These are phyloP conservation scores for Plusia festucae DNA, from an alignment of 2,888 invertebrate species.

Conservation along the genomic window DNA sequence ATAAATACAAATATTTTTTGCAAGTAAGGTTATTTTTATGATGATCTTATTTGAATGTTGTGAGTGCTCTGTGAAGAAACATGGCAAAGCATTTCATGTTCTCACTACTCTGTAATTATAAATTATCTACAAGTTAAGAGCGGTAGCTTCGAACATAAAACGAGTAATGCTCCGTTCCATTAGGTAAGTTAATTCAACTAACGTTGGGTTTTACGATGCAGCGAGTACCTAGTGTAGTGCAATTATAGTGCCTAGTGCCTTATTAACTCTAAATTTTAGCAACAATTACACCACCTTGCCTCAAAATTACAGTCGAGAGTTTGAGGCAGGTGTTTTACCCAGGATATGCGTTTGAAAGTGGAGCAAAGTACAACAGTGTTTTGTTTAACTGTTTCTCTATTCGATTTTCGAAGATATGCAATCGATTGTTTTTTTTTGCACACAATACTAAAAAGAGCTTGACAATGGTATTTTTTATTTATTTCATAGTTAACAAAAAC, in stretches of 20 bases:
- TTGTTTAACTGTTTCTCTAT: neutral
- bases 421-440: slow-evolving; percentile 15
- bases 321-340: slow-evolving; percentile 20
- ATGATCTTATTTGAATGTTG: too few relatives aligned
- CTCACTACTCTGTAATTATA: slow-evolving; percentile 31
- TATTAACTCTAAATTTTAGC: slow-evolving; percentile 53
- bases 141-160: slow-evolving; percentile 47
- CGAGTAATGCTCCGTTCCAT: slow-evolving; percentile 59
- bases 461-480: slow-evolving; percentile 61
- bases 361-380: neutral
- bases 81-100: slow-evolving; percentile 18
- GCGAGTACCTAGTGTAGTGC: slow-evolving; percentile 50
- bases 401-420: neutral
- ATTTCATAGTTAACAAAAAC: too few relatives aligned
- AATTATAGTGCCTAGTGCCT: slow-evolving; percentile 57
- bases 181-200: slow-evolving; percentile 65
- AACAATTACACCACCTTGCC: slow-evolving; percentile 43
- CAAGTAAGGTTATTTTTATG: too few relatives aligned
- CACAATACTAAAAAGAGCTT: slow-evolving; percentile 50
- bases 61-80: neutral
- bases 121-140: slow-evolving; percentile 51
- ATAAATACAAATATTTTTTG: too few relatives aligned
- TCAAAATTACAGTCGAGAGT: slow-evolving; percentile 34
- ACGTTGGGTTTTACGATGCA: slow-evolving; percentile 61
- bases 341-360: neutral